Evolutionary conservation across 2,888 invertebrate genomes (phyloP).

Genomic region (Cheilosia vulpina): DNA sequence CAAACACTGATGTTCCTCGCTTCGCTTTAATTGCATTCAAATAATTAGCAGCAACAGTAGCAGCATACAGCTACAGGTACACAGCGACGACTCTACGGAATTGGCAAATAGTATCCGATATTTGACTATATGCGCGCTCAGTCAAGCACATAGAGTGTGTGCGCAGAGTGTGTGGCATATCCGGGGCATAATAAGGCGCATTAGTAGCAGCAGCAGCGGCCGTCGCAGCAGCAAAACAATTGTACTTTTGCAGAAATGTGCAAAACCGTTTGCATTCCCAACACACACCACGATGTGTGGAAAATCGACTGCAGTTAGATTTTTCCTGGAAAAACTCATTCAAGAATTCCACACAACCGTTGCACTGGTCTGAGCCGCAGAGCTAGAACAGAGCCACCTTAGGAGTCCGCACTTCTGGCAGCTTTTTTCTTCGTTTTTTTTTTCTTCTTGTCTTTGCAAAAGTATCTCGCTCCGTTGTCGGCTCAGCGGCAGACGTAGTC

Average conservation of each 20-base stretch:
- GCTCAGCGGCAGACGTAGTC: constrained; percentile 28
- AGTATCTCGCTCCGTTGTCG: constrained; percentile 38
- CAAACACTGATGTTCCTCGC: constrained; percentile 52
- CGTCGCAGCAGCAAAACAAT: constrained; percentile 46
- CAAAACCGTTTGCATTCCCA: constrained; percentile 73
- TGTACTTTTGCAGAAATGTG: constrained; percentile 71
- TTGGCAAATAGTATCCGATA: constrained; percentile 59
- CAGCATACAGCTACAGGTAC: constrained; percentile 16
- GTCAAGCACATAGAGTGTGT: not conserved
- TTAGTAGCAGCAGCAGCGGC: constrained; percentile 16
- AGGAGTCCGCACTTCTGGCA: constrained; percentile 47
- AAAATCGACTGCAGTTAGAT: constrained; percentile 70
- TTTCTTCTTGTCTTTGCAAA: not conserved
- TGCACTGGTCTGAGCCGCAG: constrained; percentile 50
- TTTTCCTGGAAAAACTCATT: constrained; percentile 74
- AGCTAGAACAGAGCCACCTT: constrained; percentile 50
- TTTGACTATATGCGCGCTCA: constrained; percentile 58
- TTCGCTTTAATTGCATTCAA: constrained; percentile 72
- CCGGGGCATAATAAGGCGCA: constrained; percentile 50
- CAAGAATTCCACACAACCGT: constrained; percentile 74
- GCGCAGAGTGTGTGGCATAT: constrained; percentile 33
- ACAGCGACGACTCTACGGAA: constrained; percentile 27
- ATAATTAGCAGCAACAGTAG: constrained; percentile 71
- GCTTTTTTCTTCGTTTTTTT: constrained; percentile 19
- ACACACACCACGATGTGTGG: constrained; percentile 65